A percentile compares a stretch with the other conserved stretches of the same genome.
Conservation (phyloP, 2,113 vertebrate genomes). For the Stegastes partitus region DNA sequence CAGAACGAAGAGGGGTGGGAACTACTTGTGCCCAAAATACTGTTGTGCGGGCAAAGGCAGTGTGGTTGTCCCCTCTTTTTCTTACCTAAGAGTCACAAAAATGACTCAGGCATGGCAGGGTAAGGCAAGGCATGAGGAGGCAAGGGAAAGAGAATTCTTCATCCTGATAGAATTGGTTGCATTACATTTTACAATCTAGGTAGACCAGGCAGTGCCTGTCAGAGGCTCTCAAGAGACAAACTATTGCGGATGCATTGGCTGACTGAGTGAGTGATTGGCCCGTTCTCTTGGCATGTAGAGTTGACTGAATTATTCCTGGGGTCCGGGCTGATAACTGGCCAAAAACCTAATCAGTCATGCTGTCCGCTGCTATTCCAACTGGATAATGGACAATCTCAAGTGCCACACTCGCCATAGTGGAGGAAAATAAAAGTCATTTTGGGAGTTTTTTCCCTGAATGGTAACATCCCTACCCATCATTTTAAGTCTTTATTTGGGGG, state of each 20-base stretch:
- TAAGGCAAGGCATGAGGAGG: conserved; percentile 70
- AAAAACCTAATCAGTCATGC: conserved; percentile 33
- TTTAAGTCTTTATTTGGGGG: conserved; percentile 84
- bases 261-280: conserved; percentile 49
- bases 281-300: conserved; percentile 55
- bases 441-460: conserved; percentile 61
- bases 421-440: conserved; percentile 32
- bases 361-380: conserved; percentile 50
- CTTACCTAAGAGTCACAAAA: conserved; percentile 64
- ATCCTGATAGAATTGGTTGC: conserved; percentile 35
- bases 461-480: conserved; percentile 25
- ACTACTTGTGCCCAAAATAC: conserved; percentile 63
- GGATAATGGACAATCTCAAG: conserved; percentile 50
- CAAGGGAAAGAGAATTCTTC: conserved; percentile 29
- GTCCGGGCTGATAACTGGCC: conserved; percentile 37
- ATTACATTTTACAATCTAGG: conserved; percentile 69
- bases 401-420: conserved; percentile 51
- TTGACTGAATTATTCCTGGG: conserved; percentile 20
- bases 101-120: conserved; percentile 61
- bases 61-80: conserved; percentile 63
- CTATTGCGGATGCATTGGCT: conserved; percentile 40
- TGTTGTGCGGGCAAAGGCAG: conserved; percentile 72
- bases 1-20: conserved; percentile 45
- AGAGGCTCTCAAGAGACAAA: conserved; percentile 41
- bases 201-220: conserved; percentile 50